Evolutionary conservation across 2,113 vertebrate genomes (phyloP).

Genomic region (Pristiophorus japonicus): DNA sequence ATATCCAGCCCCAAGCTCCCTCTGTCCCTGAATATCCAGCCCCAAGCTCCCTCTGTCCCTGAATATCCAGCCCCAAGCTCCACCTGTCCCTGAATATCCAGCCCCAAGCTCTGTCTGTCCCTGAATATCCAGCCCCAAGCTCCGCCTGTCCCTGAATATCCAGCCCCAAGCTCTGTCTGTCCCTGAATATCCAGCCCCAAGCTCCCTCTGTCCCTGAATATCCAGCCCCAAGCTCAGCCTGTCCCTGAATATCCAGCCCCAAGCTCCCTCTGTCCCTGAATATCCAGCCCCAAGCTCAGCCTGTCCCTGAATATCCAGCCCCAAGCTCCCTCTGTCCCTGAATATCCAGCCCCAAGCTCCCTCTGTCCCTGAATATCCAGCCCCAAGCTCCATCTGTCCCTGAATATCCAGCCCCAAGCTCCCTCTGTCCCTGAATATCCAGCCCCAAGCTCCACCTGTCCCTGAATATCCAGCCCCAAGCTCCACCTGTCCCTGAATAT

Average conservation of each 20-base stretch:
- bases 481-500: not conserved
- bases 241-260: not conserved
- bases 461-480: not conserved
- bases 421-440: not conserved
- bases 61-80: not conserved
- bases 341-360: not conserved
- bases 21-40: not conserved
- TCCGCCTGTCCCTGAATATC: not conserved
- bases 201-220: not conserved
- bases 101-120: not conserved
- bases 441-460: not conserved
- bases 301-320: not conserved
- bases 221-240: too few species aligned
- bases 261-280: not conserved
- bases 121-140: not conserved
- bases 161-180: not conserved
- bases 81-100: not conserved
- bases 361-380: not conserved
- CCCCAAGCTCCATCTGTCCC: not conserved
- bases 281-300: not conserved
- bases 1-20: not conserved
- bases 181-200: not conserved
- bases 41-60: not conserved
- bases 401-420: not conserved
- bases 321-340: not conserved